Base-by-base conservation (phyloP, 1,140 invertebrate genomes). In the Musca domestica region DNA sequence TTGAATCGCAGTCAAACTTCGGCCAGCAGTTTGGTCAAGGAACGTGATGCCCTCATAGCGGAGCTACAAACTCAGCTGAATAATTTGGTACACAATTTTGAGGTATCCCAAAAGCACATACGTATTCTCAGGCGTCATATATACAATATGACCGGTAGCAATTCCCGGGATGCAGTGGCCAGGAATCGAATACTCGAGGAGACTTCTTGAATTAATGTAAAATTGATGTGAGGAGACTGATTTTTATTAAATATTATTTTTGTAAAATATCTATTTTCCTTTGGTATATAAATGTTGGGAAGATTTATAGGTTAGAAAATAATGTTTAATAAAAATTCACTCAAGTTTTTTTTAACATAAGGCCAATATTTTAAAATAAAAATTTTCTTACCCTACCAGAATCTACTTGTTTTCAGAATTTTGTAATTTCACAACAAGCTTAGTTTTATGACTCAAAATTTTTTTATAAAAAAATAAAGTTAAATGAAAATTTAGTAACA, bases 61-160 rank as follows among this genome's bases (percentile, higher is more conserved):
- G 78, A 80, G 66, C 67, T 80, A 15, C 78, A 80, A 58, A 72
- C 74, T 0, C 78, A 80, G 25, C 69, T 80, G 9, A 78, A 80
- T 23, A 80, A 75, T 5, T 49, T 80, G 41, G 78, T 80, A 10
- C 77, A 80, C 64, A 80, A 80, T 22, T 80, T 80, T 20, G 78
- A 80, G 68, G 74, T 80, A 2, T 80, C 78, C 0, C 78, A 80
- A 70, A 80, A 80, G 41, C 78, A 80, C 61, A 80, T 80, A 41
- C 71, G 78, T 1, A 74, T 80, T 0, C 71, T 80, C 1, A 71
- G 78, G 0, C 70, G 74, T 3, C 78, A 80, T 49, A 80, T 80
- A 27, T 80, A 80, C 27, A 73, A 74, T 27, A 80, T 80, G 77
- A 61, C 64, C 14, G 68, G 68, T 15, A 54, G 51, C 14, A 69